Evolutionary conservation across 2,888 invertebrate species (phyloP).

Genomic region (Agrotis segetum): DNA sequence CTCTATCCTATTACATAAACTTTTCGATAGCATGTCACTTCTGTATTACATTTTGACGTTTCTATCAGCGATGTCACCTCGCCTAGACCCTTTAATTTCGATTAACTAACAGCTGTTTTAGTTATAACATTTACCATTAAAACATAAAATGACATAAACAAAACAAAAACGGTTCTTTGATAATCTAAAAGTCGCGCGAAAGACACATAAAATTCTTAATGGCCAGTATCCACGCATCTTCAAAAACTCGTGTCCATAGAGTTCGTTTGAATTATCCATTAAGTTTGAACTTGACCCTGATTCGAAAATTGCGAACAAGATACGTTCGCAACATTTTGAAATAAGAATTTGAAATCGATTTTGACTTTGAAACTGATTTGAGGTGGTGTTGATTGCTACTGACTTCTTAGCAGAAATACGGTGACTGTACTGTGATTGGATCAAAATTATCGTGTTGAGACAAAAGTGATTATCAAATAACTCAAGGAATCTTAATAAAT

Average conservation of each 20-base stretch:
- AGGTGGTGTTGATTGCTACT: conserved; percentile 37
- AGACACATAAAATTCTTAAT: conserved; percentile 42
- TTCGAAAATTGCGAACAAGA: conserved; percentile 58
- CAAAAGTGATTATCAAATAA: neutral
- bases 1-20: too few species aligned
- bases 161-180: conserved; percentile 1
- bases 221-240: conserved; percentile 43
- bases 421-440: neutral
- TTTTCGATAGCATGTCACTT: too few species aligned
- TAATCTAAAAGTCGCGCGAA: conserved; percentile 25
- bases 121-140: conserved; percentile 2
- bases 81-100: neutral
- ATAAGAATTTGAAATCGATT: conserved; percentile 57
- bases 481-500: too few species aligned
- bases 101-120: neutral
- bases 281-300: conserved; percentile 64
- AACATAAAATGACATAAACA: conserved; percentile 32
- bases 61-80: neutral
- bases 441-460: neutral
- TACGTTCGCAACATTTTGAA: conserved; percentile 51
- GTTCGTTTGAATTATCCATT: conserved; percentile 55
- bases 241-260: neutral
- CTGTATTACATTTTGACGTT: neutral
- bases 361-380: conserved; percentile 49
- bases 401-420: neutral